Base-by-base conservation (phyloP, 1,140 invertebrate species). In the Drosophila quadrilineata region DNA sequence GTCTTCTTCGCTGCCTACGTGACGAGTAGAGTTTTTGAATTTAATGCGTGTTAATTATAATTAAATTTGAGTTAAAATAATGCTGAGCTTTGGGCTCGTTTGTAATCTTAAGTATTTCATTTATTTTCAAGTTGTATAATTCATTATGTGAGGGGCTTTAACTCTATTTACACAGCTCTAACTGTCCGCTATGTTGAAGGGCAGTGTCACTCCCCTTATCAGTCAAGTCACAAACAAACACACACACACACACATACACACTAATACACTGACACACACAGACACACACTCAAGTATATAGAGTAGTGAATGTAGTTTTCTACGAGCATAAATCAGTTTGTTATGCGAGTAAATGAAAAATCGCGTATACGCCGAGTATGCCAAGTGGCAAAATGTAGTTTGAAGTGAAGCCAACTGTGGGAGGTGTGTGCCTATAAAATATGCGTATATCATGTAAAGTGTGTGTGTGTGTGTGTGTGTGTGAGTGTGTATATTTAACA, bases 271-370 rank as follows among this genome's bases (percentile, higher is more conserved):
- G 24, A 29, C 24, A 29, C 41, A 16, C 10, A 28, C 6, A 19
- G 21, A 16, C 22, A 8, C 26, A 19, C 3, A 46, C 43, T 16
- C n/a, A n/a, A n/a, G n/a, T n/a, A n/a, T n/a, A n/a, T n/a, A n/a
- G n/a, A n/a, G n/a, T n/a, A n/a, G n/a, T n/a, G n/a, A n/a, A n/a
- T n/a, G n/a, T n/a, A n/a, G 8, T 33, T 2, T 0, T 5, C 10
- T 26, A 33, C 10, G 6, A 3, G n/a, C 57, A 66, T 66, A 66
- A 66, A 66, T 66, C 63, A 66, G 14, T 41, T 6, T 10, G 33
- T 16, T 31, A 26, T 40, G 56, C 28, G 24, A 45, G 29, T 46
- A 45, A 54, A 29, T 38, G 22, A 40, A 45, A 56, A 38, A 66
- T 66, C 17, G 57, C 57, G 40, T 8, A 66, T 60, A 66, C 63